Percentiles rank a stretch among this genome's conserved stretches.
Evolutionary conservation across 2,888 invertebrate species (phyloP).

Genomic region (Folsomia candida): DNA sequence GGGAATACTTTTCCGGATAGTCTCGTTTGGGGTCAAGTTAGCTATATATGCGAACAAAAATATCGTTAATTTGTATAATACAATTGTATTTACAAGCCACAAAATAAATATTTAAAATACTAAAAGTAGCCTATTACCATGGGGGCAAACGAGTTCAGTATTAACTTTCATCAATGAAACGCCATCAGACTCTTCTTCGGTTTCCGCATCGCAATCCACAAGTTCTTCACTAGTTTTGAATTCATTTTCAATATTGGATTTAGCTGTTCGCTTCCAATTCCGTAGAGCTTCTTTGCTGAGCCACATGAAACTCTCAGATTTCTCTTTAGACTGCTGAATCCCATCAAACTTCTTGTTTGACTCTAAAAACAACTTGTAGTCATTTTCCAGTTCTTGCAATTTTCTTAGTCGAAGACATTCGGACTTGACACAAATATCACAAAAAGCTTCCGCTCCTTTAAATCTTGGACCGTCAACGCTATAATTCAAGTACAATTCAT

Average conservation of each 20-base stretch:
- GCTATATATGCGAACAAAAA: no score
- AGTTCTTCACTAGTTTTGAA: neutral
- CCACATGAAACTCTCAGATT: conserved; percentile 43
- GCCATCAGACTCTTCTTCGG: conserved; percentile 52
- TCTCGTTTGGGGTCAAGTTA: conserved; percentile 48
- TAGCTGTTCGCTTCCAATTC: conserved; percentile 49
- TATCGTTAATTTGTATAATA: no score
- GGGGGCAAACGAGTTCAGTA: conserved; percentile 60
- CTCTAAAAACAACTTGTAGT: conserved; percentile 54
- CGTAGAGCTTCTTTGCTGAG: conserved; percentile 51
- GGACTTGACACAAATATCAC: conserved; percentile 57
- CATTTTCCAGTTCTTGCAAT: conserved; percentile 57
- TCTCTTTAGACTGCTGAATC: conserved; percentile 9
- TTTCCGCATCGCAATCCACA: conserved; percentile 29
- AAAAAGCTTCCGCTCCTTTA: conserved; percentile 51
- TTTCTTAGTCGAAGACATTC: conserved; percentile 57
- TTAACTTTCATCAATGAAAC: conserved; percentile 56
- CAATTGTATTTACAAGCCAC: no score
- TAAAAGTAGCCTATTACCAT: conserved; percentile 53
- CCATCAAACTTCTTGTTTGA: conserved; percentile 22
- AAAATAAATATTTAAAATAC: neutral
- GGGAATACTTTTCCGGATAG: neutral
- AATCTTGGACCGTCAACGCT: conserved; percentile 57
- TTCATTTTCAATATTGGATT: conserved; percentile 23
- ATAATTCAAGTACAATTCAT: conserved; percentile 54